Evolutionary conservation across 1,140 invertebrate genomes (phyloP).

Genomic region (Heliconius melpomene): DNA sequence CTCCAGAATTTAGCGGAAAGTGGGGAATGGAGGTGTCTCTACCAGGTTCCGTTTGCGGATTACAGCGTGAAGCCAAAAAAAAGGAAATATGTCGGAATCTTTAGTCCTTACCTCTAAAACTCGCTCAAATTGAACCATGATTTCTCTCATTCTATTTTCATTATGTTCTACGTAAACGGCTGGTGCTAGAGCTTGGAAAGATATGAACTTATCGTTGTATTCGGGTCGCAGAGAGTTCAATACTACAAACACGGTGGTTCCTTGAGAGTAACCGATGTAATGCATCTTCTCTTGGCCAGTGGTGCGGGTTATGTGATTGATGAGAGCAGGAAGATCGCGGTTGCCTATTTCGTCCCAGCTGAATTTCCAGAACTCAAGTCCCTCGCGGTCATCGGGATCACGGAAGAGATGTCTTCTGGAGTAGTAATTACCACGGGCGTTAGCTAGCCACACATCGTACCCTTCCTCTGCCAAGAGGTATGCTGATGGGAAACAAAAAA

Average conservation of each 20-base stretch:
- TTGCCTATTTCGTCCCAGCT: constrained; percentile 84
- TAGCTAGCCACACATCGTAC: constrained; percentile 89
- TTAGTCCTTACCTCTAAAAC: constrained; percentile 19
- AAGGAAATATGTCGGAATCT: background rate
- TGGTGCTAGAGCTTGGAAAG: constrained; percentile 47
- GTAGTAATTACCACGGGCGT: constrained; percentile 86
- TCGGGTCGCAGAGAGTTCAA: constrained; percentile 80
- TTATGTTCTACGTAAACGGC: constrained; percentile 22
- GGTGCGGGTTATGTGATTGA: constrained; percentile 82
- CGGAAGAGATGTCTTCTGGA: constrained; percentile 82
- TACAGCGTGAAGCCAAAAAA: no score
- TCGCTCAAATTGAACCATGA: constrained; percentile 18
- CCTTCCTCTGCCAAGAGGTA: constrained; percentile 85
- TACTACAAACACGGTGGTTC: constrained; percentile 82
- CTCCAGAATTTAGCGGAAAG: no score
- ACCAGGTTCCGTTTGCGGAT: no score
- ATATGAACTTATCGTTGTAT: constrained; percentile 78
- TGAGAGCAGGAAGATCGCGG: constrained; percentile 85
- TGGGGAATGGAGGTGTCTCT: no score
- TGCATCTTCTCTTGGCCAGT: constrained; percentile 78
- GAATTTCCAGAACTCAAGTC: constrained; percentile 82
- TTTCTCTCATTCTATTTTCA: background rate
- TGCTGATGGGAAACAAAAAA: constrained; percentile 27
- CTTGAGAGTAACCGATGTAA: constrained; percentile 81
- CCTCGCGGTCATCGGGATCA: constrained; percentile 70